Evolutionary conservation across 2,113 vertebrate genomes (phyloP), one percentile per base, ranked within the genome.

Genomic region (Trachemys scripta): DNA sequence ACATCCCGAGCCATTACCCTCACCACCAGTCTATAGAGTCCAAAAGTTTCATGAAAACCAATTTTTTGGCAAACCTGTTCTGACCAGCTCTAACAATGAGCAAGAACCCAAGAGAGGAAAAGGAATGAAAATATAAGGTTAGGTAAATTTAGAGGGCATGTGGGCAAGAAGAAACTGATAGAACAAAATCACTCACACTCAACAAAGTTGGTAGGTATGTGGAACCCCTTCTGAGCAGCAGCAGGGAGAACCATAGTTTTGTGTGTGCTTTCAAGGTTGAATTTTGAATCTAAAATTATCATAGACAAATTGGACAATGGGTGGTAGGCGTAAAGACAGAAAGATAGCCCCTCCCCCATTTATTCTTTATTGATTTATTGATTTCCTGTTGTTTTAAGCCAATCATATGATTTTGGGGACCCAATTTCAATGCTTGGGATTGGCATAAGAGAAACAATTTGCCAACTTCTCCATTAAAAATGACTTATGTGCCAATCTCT

Each of bases 51-150:
- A 57, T 1, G 56, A 17, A 62, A 69, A 3, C 20, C n/a, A 20
- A 9, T 24, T 12, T 87, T 94, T 92, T 79, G 69, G 38, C 22
- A 93, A 51, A 35, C 8, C 0, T 69, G 88, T 85, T 92, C 69
- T 10, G 80, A n/a, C 11, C n/a, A 38, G 16, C 6, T 79, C 4
- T 56, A 47, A 1, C 4, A 1, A 1, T 20, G 10, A 4, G 42
- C 75, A 88, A 72, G 8, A 65, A 17, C 62, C 31, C 85, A 89
- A 9, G 25, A 10, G 62, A 92, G 90, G 72, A 24, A 25, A 45
- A 20, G n/a, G 19, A 42, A 42, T 90, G 4, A 57, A 35, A 83
- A 80, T 25, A 53, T 80, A 81, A 65, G 11, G 4, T 35, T 1
- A 87, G 87, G 87, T 81, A 0, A 82, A 62, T 65, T n/a, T 3